Percentiles rank a stretch among this genome's conserved stretches.
These are phyloP conservation scores for Ectobius pallidus DNA, from an alignment of 2,888 invertebrate species.

Conservation along the genomic window DNA sequence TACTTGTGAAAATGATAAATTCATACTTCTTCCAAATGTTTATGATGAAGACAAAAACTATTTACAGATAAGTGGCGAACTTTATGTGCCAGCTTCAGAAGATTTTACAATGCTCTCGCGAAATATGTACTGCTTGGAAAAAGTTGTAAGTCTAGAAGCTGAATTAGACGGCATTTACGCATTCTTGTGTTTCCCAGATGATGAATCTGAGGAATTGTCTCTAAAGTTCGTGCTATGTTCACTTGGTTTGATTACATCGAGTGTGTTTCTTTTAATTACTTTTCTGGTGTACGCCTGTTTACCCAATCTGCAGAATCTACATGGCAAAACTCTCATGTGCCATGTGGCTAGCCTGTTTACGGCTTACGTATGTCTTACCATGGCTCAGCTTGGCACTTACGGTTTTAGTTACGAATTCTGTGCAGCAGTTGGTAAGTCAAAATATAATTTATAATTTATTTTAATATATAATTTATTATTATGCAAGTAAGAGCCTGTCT, in stretches of 20 bases:
- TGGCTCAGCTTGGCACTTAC: constrained; percentile 58
- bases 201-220: constrained; percentile 3
- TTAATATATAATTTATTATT: no score
- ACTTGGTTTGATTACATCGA: constrained; percentile 61
- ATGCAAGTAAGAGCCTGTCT: no score
- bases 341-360: constrained; percentile 69
- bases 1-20: neutral
- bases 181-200: constrained; percentile 50
- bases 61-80: neutral
- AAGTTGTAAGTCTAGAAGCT: constrained; percentile 42
- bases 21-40: neutral
- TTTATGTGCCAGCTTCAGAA: neutral
- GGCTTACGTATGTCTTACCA: constrained; percentile 67
- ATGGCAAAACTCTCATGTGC: constrained; percentile 75
- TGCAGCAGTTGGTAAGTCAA: constrained; percentile 17
- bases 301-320: constrained; percentile 71
- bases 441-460: neutral
- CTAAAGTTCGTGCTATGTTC: constrained; percentile 45
- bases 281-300: constrained; percentile 69
- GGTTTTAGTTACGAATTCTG: neutral
- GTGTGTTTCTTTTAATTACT: constrained; percentile 68
- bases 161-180: constrained; percentile 44
- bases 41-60: neutral
- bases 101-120: neutral
- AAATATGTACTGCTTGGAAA: constrained; percentile 52